These are phyloP conservation scores for Alces alces DNA, from an alignment of 2,113 vertebrate genomes.

Conservation along the genomic window DNA sequence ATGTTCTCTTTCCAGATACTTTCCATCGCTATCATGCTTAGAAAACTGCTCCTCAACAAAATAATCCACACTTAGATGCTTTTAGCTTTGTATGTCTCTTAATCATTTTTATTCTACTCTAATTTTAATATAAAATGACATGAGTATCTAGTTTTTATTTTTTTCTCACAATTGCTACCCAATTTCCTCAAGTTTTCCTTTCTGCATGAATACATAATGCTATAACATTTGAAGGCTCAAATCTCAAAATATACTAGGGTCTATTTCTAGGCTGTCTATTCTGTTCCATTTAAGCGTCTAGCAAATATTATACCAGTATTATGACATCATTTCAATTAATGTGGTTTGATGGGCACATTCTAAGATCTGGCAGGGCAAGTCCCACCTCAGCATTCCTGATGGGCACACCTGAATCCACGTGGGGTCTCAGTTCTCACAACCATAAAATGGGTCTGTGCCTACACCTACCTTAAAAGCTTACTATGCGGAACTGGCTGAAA, in stretches of 20 bases:
- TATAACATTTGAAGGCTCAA: not conserved
- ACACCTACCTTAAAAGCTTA: not conserved
- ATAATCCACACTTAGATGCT: not conserved
- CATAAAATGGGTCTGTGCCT: not conserved
- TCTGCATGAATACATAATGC: not conserved
- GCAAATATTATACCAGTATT: not conserved
- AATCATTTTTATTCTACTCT: not conserved
- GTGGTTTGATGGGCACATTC: not conserved
- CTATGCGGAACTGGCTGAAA: not conserved
- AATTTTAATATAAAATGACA: not conserved
- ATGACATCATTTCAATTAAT: not conserved
- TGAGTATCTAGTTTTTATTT: not conserved
- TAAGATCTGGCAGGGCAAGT: not conserved
- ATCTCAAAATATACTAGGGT: not conserved
- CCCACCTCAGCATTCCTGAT: not conserved
- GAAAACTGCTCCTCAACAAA: constrained; percentile 1
- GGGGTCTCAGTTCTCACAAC: not conserved
- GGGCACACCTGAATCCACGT: not conserved
- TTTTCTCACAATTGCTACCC: not conserved
- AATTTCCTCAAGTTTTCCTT: not conserved
- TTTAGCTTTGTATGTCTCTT: not conserved
- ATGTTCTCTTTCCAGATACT: not conserved
- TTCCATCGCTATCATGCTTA: not conserved
- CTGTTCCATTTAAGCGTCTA: not conserved
- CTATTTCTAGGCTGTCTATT: not conserved